Base-by-base conservation (phyloP, 2,113 vertebrate genomes). In the Leucopsar rothschildi region DNA sequence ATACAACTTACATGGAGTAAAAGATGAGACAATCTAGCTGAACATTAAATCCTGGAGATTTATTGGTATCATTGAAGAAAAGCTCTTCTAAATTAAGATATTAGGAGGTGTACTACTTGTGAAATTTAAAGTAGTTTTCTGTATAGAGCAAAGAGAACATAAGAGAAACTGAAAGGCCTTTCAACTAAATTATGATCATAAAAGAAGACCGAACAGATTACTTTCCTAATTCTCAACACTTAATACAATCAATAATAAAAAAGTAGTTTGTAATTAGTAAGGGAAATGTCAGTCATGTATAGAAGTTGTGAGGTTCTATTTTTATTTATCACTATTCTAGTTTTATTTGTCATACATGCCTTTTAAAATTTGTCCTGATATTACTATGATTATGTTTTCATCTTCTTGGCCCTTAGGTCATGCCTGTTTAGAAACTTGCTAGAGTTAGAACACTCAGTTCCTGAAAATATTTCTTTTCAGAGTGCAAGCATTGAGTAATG, bases 61-160 rank as follows among this genome's bases (percentile, higher is more conserved):
- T 94, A 63, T 88, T 63, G 86, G 90, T 87, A 71, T 72, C 76
- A 60, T 53, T 91, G 90, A 80, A 93, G 75, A 76, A 83, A 96
- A 90, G 59, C 92, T 93, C 70, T 95, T 87, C 31, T 93, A 95
- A 96, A 96, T 96, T 92, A 94, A 90, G 79, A 93, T 95, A 87
- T 95, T 95, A 89, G 50, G 70, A 91, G 73, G n/a, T 65, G 39
- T 86, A 72, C 68, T 91, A 75, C 82, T 63, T 57, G 44, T 94
- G 73, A 95, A 94, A 91, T 82, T 52, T 90, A 78, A 96, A 66
- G 56, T 56, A 60, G 42, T 90, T 93, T 94, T 96, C 66, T 53
- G 23, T 82, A 42, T 73, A 70, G 93, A 92, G 40, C 31, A 55
- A 83, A 77, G 69, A 93, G 63, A 81, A 72, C 24, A 35, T 73